Evolutionary conservation across 2,888 invertebrate species (phyloP), one percentile per base, ranked within the genome.

Genomic region (Archaeoteleia sp.): DNA sequence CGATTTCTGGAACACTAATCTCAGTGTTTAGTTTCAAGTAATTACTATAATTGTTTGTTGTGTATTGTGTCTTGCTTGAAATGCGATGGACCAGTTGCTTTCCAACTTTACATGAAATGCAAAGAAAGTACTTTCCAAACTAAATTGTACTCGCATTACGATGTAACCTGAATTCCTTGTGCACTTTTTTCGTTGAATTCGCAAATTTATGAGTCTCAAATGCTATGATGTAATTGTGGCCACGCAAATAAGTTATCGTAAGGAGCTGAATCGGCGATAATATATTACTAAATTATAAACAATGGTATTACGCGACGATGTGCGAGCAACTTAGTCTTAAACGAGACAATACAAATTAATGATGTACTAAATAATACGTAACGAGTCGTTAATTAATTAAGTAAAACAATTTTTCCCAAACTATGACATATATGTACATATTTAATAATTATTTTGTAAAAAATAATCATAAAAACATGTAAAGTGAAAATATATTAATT

Each of bases 101-200:
- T 23, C 7, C 23, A 23, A 5, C 7, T 23, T 7, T 5, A 23
- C 7, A 7, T 7, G 61, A 53, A 45, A 32, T 45, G 37, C 39
- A 15, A 49, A 8, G 45, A 55, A 55, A 63, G 55, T 29, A 54
- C 62, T 61, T 61, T 61, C 61, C 61, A 61, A 53, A 53, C 51
- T 15, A 43, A 60, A 45, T 45, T 53, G 46, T 39, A 61, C 13
- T 61, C 27, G 32, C 46, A 27, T 53, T 17, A 32, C 37, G 40
- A 40, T 61, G 32, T 46, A 61, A 61, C 61, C 61, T 51, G 4
- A 53, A 45, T 60, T 51, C 53, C 45, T 39, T 23, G 34, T 27
- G 53, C 53, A 46, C 6, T 45, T 61, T 43, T 54, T 57, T 53
- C 15, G 61, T 51, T 61, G 51, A 61, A 45, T 45, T 45, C 23